Conservation (phyloP, 2,888 invertebrate genomes). For the Lobophora halterata region DNA sequence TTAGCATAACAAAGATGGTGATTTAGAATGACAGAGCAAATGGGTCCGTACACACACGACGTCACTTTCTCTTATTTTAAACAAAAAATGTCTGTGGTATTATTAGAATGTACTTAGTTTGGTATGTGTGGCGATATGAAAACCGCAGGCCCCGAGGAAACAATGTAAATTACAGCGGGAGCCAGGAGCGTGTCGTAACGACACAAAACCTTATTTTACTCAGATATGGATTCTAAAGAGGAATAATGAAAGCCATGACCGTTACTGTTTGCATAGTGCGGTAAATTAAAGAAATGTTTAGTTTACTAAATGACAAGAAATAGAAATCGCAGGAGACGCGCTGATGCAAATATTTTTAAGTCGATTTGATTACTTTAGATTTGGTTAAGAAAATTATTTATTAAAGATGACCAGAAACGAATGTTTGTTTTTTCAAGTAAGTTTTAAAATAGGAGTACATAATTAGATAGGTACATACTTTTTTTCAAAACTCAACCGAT, state of each 20-base stretch:
- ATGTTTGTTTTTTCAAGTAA: too few species aligned
- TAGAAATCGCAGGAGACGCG: constrained; percentile 44
- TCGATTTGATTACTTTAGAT: too few species aligned
- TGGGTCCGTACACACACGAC: constrained; percentile 48
- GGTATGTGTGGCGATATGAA: constrained; percentile 50
- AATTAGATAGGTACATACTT: too few species aligned
- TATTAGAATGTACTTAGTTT: constrained; percentile 55
- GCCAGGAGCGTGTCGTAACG: constrained; percentile 63
- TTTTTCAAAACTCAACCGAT: too few species aligned
- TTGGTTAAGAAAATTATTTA: too few species aligned
- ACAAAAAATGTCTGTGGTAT: constrained; percentile 44
- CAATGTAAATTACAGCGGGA: constrained; percentile 58
- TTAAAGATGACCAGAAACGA: too few species aligned
- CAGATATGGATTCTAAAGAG: constrained; percentile 68
- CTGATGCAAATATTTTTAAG: too few species aligned
- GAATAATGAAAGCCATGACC: constrained; percentile 67
- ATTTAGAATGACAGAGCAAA: constrained; percentile 64
- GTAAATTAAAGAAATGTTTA: constrained; percentile 72
- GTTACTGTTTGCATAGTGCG: constrained; percentile 67
- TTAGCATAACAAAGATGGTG: constrained; percentile 76
- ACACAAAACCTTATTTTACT: constrained; percentile 71
- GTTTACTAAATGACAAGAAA: constrained; percentile 51
- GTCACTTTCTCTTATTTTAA: constrained; percentile 70
- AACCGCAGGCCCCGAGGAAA: constrained; percentile 63
- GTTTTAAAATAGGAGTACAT: too few species aligned